Conservation (phyloP, 2,888 invertebrate genomes). For the Hirtodrosophila histrioides region DNA sequence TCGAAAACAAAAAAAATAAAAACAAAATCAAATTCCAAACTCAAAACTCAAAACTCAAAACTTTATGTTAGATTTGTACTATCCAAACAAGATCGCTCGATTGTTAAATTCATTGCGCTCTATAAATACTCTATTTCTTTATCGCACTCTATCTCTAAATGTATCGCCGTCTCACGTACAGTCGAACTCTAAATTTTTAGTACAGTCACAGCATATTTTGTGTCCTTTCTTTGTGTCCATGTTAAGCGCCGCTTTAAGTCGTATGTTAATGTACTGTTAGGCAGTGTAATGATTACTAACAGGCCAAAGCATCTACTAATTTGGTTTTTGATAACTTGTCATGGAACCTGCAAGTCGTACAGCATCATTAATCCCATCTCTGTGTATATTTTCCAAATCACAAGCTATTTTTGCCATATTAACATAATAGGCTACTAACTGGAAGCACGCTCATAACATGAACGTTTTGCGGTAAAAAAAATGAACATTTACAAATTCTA, state of each 20-base stretch:
- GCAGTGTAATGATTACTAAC: constrained; percentile 57
- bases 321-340: constrained; percentile 58
- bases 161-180: constrained; percentile 55
- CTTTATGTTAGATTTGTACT: constrained; percentile 52
- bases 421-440: constrained; percentile 54
- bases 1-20: constrained; percentile 31
- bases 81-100: constrained; percentile 50
- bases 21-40: constrained; percentile 17
- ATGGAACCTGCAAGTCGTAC: constrained; percentile 57
- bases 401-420: constrained; percentile 44
- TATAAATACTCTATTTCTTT: constrained; percentile 53
- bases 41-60: constrained; percentile 46
- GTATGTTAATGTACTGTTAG: constrained; percentile 45
- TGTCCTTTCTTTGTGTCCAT: constrained; percentile 49
- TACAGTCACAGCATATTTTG: constrained; percentile 51
- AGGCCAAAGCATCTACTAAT: constrained; percentile 55
- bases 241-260: constrained; percentile 48
- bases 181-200: constrained; percentile 45
- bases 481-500: constrained; percentile 8
- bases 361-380: constrained; percentile 67
- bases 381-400: constrained; percentile 76
- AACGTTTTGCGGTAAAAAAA: constrained; percentile 21
- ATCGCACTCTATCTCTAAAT: constrained; percentile 36
- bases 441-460: constrained; percentile 66
- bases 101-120: constrained; percentile 62